Evolutionary conservation across 2,888 invertebrate species (phyloP).

Genomic region (Nesidiocoris tenuis): DNA sequence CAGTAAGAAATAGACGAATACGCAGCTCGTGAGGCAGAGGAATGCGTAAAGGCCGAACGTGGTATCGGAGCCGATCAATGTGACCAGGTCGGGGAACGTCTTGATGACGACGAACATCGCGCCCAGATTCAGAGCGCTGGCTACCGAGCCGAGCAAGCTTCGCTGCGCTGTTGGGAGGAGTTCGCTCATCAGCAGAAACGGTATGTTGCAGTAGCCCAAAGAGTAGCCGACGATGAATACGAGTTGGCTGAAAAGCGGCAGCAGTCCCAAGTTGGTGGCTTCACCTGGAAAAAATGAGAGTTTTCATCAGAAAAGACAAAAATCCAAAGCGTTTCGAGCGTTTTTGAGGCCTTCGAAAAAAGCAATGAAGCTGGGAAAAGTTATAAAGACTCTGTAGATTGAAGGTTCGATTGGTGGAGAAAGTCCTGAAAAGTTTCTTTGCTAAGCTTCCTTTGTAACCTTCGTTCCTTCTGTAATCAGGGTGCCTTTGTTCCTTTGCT

Average conservation of each 20-base stretch:
- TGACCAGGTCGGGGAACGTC: conserved; percentile 50
- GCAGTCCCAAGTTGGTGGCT: conserved; percentile 52
- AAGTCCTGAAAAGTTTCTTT: too few relatives aligned
- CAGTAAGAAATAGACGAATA: conserved; percentile 60
- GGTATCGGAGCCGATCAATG: conserved; percentile 58
- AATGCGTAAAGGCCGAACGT: conserved; percentile 62
- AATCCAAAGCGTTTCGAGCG: too few relatives aligned
- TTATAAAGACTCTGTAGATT: too few relatives aligned
- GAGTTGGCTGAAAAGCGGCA: conserved; percentile 61
- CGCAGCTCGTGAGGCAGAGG: conserved; percentile 59
- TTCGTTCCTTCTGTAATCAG: too few relatives aligned
- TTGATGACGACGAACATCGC: conserved; percentile 63
- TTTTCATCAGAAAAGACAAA: too few relatives aligned
- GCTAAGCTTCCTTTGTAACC: too few relatives aligned
- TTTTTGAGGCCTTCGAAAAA: too few relatives aligned
- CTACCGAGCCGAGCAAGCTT: conserved; percentile 60
- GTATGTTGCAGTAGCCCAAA: conserved; percentile 64
- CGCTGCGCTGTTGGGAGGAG: conserved; percentile 62
- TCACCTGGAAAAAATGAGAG: conserved; percentile 7
- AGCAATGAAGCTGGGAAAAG: too few relatives aligned
- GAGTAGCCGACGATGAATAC: conserved; percentile 64
- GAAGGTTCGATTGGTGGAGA: too few relatives aligned
- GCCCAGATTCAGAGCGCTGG: conserved; percentile 60
- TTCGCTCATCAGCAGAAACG: conserved; percentile 64
- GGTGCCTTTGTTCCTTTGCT: too few relatives aligned